phyloP scores from a whole-genome alignment of 2,797 vertebrate genomes.

The Otolemur crassicaudatus region DNA sequence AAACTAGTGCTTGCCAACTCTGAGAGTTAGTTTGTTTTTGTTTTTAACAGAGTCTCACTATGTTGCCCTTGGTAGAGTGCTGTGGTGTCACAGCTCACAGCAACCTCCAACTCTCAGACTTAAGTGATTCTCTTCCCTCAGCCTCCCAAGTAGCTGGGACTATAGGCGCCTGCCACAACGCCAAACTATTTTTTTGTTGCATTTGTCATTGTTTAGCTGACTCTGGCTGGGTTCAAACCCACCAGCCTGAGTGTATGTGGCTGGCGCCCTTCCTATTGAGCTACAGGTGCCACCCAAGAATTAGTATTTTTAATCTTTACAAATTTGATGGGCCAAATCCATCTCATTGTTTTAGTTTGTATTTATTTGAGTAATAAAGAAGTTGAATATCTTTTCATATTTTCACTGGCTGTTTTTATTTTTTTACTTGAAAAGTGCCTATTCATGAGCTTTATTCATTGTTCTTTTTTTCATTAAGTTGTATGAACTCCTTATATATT shows the following conservation, averaged over 20 bases:
- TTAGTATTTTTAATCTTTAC: conserved; percentile 38
- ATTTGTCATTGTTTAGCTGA: no score
- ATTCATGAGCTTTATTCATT: not conserved
- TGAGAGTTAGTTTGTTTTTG: not conserved
- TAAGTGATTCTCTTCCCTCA: no score
- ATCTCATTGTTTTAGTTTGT: conserved; percentile 5
- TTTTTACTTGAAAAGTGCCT: conserved; percentile 23
- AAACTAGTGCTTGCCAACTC: conserved; percentile 12
- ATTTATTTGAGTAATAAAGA: conserved; percentile 45
- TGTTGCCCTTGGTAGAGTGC: no score
- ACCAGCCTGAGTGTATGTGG: no score
- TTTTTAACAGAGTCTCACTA: no score
- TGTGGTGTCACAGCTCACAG: no score
- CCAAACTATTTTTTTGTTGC: no score
- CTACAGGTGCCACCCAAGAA: not conserved
- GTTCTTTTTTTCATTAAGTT: not conserved
- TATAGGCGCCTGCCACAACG: no score
- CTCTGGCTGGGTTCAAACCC: no score
- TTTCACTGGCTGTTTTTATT: not conserved
- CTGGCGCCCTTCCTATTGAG: no score
- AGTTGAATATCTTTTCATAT: conserved; percentile 6
- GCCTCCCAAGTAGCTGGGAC: no score
- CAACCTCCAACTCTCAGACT: no score
- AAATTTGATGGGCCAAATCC: not conserved
- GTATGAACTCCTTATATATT: not conserved